Evolutionary conservation across 2,888 invertebrate species (phyloP).

Genomic region (Clostera curtula): DNA sequence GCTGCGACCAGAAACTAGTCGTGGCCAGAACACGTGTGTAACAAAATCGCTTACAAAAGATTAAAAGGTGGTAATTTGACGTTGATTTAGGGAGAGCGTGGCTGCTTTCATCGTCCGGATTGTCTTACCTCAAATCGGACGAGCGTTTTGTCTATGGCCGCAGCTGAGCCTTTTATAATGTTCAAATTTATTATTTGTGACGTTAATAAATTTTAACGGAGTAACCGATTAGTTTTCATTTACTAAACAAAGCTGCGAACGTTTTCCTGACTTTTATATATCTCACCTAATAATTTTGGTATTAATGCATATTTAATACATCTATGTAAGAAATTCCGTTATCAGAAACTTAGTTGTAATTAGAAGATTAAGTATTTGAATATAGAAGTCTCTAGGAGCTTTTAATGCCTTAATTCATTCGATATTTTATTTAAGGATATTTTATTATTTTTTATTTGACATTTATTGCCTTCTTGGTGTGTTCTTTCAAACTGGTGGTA

Average conservation of each 20-base stretch:
- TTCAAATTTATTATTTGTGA: conserved; percentile 46
- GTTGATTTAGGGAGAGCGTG: conserved; percentile 64
- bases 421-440: no score
- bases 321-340: no score
- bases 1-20: conserved; percentile 34
- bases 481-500: no score
- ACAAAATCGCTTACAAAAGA: conserved; percentile 66
- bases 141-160: conserved; percentile 44
- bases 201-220: conserved; percentile 37
- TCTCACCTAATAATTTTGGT: no score
- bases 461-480: no score
- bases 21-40: conserved; percentile 59
- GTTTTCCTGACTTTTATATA: no score
- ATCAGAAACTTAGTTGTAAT: no score
- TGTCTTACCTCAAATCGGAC: conserved; percentile 50
- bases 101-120: conserved; percentile 54
- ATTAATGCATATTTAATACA: no score
- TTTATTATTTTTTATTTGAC: no score
- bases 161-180: conserved; percentile 36
- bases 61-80: conserved; percentile 74
- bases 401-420: no score
- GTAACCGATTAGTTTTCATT: conserved; percentile 23
- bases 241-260: conserved; percentile 14
- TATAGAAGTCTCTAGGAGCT: no score
- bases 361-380: no score